Evolutionary conservation across 1,140 invertebrate genomes (phyloP), one percentile per base, ranked within the genome.

Genomic region (Trachymyrmex septentrionalis): DNA sequence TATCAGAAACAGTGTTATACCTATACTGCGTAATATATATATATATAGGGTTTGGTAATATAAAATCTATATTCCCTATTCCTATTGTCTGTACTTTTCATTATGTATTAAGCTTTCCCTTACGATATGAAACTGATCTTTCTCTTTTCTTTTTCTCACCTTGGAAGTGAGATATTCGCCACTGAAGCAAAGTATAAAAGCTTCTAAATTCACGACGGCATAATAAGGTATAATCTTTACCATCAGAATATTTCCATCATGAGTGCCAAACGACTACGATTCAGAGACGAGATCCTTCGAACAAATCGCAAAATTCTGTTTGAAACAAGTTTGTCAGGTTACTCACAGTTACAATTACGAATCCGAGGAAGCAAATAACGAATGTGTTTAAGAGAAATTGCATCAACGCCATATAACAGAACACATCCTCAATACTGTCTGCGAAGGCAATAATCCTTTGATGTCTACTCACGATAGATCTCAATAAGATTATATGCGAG

Each of bases 141-240:
- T 38, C 14, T 24, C 27, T 10, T 61, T 2, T 0, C 30, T 19
- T 10, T 69, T 34, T 63, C 48, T 63, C 16, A 89, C 89, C 87
- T 87, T 90, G 2, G 57, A 64, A 24, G 4, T 89, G 0, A 90
- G 61, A 44, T 86, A 90, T 89, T 90, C 87, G 5, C 89, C 89
- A 3, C 86, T 87, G 24, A 72, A 89, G 44, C 87, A 90, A 69
- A 89, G 55, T 16, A 87, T 55, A 64, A 89, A 90, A 19, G 88
- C 88, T 50, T 89, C 87, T 7, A 73, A 48, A 19, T 81, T 89
- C 1, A 87, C n/a, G 9, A 81, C 73, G 21, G 73, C 10, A 9
- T 89, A 89, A 69, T 88, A 88, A 24, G 87, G 86, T 4, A 87
- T 12, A 2, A 57, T 27, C 57, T 87, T 88, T 4, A 81, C 14